A percentile compares a stretch with the other conserved stretches of the same genome.
These are phyloP conservation scores for Limnodromus scolopaceus DNA, from an alignment of 2,797 vertebrate species.

Conservation along the genomic window DNA sequence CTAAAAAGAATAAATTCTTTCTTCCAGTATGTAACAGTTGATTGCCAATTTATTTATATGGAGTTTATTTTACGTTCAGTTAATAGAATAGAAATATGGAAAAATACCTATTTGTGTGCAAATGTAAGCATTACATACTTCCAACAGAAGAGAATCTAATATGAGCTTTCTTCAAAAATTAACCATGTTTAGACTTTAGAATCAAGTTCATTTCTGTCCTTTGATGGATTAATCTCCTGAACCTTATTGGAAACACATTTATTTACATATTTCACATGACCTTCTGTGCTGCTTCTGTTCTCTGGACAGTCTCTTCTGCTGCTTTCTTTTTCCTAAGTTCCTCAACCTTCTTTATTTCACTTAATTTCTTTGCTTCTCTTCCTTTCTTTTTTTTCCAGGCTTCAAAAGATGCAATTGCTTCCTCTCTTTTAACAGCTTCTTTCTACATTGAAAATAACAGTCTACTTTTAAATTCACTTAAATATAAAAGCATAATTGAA, in stretches of 20 bases:
- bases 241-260: neutral
- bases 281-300: constrained; percentile 82
- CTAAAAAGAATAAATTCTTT: neutral
- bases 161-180: neutral
- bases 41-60: neutral
- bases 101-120: neutral
- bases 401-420: constrained; percentile 86
- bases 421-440: constrained; percentile 83
- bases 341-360: constrained; percentile 78
- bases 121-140: neutral
- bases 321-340: constrained; percentile 78
- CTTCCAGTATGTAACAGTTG: neutral
- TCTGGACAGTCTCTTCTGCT: constrained; percentile 80
- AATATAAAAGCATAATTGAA: neutral
- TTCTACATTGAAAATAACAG: constrained; percentile 75
- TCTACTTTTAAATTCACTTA: neutral
- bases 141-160: neutral
- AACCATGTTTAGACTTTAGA: neutral
- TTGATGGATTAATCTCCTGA: neutral
- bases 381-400: constrained; percentile 92
- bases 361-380: constrained; percentile 79
- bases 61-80: neutral
- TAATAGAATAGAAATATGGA: neutral
- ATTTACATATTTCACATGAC: constrained; percentile 59
- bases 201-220: neutral